Percentiles rank a stretch among this genome's conserved stretches.
Conservation (phyloP, 1,140 invertebrate species). For the Hyles euphorbiae region DNA sequence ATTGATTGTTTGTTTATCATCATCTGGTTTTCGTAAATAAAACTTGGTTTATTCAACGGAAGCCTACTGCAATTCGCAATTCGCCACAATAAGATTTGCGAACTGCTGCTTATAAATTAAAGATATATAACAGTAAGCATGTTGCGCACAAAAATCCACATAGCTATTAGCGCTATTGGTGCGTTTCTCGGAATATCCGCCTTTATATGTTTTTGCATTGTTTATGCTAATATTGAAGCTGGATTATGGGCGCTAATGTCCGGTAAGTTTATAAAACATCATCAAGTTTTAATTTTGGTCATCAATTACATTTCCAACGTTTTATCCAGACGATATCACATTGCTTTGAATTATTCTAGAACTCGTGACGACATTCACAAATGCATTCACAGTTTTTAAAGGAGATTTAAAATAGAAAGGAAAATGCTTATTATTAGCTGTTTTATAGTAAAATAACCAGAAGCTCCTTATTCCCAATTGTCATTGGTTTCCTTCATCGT, state of each 20-base stretch:
- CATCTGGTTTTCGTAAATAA: slow-evolving; percentile 13
- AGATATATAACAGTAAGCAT: slow-evolving; percentile 23
- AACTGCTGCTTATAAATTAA: not conserved
- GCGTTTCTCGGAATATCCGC: slow-evolving; percentile 51
- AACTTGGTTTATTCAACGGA: not conserved
- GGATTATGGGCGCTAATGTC: slow-evolving; percentile 65
- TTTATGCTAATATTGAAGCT: slow-evolving; percentile 64
- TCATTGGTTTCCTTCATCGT: too few relatives aligned
- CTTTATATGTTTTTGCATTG: slow-evolving; percentile 65
- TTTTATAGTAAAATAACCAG: too few relatives aligned
- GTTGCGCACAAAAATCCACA: slow-evolving; percentile 58
- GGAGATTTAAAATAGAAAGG: too few relatives aligned
- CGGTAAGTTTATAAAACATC: slow-evolving; percentile 34
- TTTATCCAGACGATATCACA: too few relatives aligned
- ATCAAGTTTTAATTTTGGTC: too few relatives aligned
- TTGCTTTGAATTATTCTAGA: too few relatives aligned
- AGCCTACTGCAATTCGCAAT: not conserved
- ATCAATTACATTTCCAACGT: too few relatives aligned
- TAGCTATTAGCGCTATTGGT: slow-evolving; percentile 53
- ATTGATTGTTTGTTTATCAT: not conserved
- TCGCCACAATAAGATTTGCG: not conserved
- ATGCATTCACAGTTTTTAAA: slow-evolving; percentile 8
- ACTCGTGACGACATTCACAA: not conserved
- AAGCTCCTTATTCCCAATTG: too few relatives aligned
- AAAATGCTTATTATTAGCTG: too few relatives aligned